Evolutionary conservation across 2,888 invertebrate species (phyloP), one percentile per base, ranked within the genome.

Genomic region (Thecophora atra): DNA sequence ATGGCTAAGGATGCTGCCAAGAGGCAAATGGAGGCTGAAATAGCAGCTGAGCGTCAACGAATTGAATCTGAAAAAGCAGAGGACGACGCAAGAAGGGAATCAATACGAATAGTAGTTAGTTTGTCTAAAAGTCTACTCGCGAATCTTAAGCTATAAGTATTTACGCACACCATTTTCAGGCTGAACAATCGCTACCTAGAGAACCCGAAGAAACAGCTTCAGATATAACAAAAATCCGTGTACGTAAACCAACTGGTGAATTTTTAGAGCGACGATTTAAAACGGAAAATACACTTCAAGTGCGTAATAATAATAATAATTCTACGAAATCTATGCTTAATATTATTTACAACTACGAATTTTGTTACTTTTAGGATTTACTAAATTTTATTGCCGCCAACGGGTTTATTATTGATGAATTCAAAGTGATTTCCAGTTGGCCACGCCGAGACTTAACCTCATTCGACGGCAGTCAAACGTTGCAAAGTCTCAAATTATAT

Each of bases 361-460:
- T 8, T 15, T 60, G 5, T 60, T 58, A 15, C 64, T 67, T 72
- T 6, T 28, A 86, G 90, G 91, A 91, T 77, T 88, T 98, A 82
- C 88, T 97, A 78, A 94, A 97, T 88, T 98, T 91, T 88, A 90
- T 97, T 77, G 92, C 94, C 72, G 94, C 96, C 62, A 91, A 95
- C 88, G 97, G 97, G 73, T 98, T 92, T 87, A 93, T 95, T 76
- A 90, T 91, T 79, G 92, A 93, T 80, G 94, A 94, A 83, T 97
- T 92, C 86, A 98, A 97, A 90, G 92, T 97, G 74, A 92, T 98
- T 81, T 92, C 94, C 80, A 94, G 96, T 87, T 98, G 94, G 94
- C 98, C 98, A 84, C 91, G 97, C 84, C 92, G 94, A 90, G 98
- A 98, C 90, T 95, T 98, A 89, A 94, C 96, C 76, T 89, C 91